Evolutionary conservation across 2,797 vertebrate genomes (phyloP), one percentile per base, ranked within the genome.

Genomic region (Karalla daura): DNA sequence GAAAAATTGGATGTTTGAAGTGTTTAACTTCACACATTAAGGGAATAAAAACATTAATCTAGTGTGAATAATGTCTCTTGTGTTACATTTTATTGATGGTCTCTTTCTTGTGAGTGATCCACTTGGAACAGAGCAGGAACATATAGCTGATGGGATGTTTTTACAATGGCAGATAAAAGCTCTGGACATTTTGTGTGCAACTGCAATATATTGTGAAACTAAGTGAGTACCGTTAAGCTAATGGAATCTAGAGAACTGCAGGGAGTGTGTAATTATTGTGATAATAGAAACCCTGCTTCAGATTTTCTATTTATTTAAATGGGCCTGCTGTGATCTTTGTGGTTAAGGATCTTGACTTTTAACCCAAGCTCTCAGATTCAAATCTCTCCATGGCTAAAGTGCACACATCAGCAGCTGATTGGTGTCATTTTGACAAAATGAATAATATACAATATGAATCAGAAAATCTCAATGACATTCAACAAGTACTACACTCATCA

Each of bases 31-130:
- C 47, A 72, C 60, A 76, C 59, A 77, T 77, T 81, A 74, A 24
- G 50, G 33, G 55, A 25, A 78, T 62, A 58, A 75, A 76, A 61
- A 64, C 65, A n/a, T 74, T 73, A 24, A 70, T 74, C 52, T 55
- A 76, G 63, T 80, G 70, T 21, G 65, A 84, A 78, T 61, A 70
- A 78, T 64, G 50, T 46, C 58, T 56, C 41, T 30, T 53, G 58
- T 74, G 63, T 54, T 68, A 45, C 15, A 13, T 59, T 80, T 80
- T 79, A 88, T 56, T 71, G 79, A 78, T 64, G 50, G 70, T 33
- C 35, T 52, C 50, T 68, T 70, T 53, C 25, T 77, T 30, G 41
- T 51, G 43, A 68, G 58, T 52, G 66, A 69, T 66, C 44, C 17
- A 50, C 52, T 70, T 35, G 52, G 63, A 52, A 46, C 23, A 53